Evolutionary conservation across 2,113 vertebrate genomes (phyloP).

Genomic region (Agapornis roseicollis): DNA sequence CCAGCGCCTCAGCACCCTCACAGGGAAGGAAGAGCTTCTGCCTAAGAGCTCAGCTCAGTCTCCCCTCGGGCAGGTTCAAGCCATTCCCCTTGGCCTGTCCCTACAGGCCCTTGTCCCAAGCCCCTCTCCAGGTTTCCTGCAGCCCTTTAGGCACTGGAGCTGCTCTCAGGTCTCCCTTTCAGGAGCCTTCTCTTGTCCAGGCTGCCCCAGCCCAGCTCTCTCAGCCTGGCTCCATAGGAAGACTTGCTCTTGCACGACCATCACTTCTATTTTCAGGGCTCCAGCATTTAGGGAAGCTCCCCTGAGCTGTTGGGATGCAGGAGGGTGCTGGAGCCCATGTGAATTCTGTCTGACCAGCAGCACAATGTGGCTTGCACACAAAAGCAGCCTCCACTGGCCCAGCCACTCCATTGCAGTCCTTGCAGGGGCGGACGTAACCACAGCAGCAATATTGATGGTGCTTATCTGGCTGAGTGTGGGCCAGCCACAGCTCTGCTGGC

Average conservation of each 20-base stretch:
- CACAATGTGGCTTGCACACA: accelerated
- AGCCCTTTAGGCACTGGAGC: background rate
- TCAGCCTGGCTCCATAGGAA: background rate
- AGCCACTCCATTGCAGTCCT: accelerated
- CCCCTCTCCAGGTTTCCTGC: too few relatives aligned
- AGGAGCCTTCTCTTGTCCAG: background rate
- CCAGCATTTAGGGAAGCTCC: background rate
- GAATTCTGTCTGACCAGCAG: background rate
- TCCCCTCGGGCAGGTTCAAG: too few relatives aligned
- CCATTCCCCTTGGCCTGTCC: too few relatives aligned
- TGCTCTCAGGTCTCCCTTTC: background rate
- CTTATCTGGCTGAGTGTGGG: background rate
- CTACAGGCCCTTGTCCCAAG: too few relatives aligned
- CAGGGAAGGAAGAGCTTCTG: too few relatives aligned
- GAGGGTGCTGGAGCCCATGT: accelerated
- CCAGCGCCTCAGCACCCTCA: too few relatives aligned
- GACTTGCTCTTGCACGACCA: accelerated
- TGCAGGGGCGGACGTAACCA: accelerated
- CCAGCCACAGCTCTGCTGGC: background rate
- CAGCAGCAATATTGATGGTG: background rate
- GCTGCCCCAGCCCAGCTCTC: background rate
- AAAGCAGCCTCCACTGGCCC: accelerated
- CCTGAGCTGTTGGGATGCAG: background rate
- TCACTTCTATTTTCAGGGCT: accelerated
- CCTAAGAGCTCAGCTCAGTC: too few relatives aligned